Conservation (phyloP, 2,797 vertebrate genomes). For the Hoplostethus atlanticus region DNA sequence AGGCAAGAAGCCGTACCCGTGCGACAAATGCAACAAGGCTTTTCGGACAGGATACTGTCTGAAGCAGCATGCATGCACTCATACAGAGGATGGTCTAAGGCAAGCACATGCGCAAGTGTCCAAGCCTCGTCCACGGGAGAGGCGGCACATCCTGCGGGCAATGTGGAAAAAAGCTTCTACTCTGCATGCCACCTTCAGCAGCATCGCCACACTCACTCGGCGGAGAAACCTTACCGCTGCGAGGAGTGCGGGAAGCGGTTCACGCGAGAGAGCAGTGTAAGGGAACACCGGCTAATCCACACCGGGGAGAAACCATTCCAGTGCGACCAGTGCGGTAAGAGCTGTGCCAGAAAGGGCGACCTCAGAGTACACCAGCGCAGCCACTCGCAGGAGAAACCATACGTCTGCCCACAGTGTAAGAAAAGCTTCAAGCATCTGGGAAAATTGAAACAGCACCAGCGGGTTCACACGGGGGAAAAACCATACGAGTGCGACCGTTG, state of each 20-base stretch:
- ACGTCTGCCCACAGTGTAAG: constrained; percentile 14
- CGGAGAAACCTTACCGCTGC: constrained; percentile 28
- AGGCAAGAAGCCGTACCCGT: neutral
- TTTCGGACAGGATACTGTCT: neutral
- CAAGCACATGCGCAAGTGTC: accelerated
- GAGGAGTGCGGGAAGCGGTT: constrained; percentile 37
- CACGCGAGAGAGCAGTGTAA: constrained; percentile 18
- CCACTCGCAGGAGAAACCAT: constrained; percentile 45
- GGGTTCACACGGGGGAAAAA: constrained; percentile 47
- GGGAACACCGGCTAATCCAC: constrained; percentile 21
- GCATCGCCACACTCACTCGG: constrained; percentile 32
- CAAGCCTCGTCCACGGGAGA: neutral
- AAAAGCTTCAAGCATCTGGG: constrained; percentile 38
- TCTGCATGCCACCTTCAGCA: constrained; percentile 1
- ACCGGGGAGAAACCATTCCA: constrained; percentile 7
- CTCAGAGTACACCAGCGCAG: constrained; percentile 43
- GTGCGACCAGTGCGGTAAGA: constrained; percentile 48
- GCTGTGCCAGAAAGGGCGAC: constrained; percentile 27
- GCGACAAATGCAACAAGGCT: neutral
- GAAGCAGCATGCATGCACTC: neutral
- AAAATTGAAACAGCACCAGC: constrained; percentile 32
- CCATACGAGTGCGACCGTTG: constrained; percentile 40
- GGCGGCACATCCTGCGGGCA: constrained; percentile 19
- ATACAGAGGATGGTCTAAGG: neutral
- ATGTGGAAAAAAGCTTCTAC: constrained; percentile 37